Evolutionary conservation across 2,888 invertebrate genomes (phyloP).

Genomic region (Parelbella ahira): DNA sequence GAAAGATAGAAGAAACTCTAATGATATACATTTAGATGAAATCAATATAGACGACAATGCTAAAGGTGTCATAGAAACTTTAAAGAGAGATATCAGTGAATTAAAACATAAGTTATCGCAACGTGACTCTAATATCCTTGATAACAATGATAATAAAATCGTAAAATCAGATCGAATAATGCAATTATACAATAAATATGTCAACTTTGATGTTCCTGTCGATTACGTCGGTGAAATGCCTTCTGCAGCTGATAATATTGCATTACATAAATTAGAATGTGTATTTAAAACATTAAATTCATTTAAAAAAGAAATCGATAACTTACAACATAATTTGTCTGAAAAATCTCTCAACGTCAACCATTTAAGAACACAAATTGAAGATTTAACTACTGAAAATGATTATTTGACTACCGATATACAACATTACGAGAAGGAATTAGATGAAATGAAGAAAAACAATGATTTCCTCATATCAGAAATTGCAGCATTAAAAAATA

Average conservation of each 20-base stretch:
- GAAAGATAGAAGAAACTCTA: slow-evolving; percentile 52
- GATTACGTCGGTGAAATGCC: slow-evolving; percentile 73
- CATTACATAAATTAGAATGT: slow-evolving; percentile 71
- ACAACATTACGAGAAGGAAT: slow-evolving; percentile 81
- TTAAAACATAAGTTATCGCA: slow-evolving; percentile 58
- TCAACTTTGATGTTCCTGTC: slow-evolving; percentile 70
- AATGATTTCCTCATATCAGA: slow-evolving; percentile 85
- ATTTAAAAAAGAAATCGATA: slow-evolving; percentile 81
- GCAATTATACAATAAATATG: slow-evolving; percentile 68
- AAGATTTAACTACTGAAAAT: slow-evolving; percentile 75
- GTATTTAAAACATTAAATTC: slow-evolving; percentile 79
- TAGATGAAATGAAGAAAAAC: slow-evolving; percentile 84
- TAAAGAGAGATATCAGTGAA: slow-evolving; percentile 69
- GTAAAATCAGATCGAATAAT: slow-evolving; percentile 62
- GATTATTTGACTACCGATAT: slow-evolving; percentile 71
- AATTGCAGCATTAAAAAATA: slow-evolving; percentile 82
- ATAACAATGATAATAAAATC: slow-evolving; percentile 43
- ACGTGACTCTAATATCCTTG: slow-evolving; percentile 43
- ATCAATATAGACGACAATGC: slow-evolving; percentile 74
- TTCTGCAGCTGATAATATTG: slow-evolving; percentile 55
- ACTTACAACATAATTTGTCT: slow-evolving; percentile 77
- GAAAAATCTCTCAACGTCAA: slow-evolving; percentile 77
- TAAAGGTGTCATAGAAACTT: slow-evolving; percentile 70
- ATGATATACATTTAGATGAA: slow-evolving; percentile 60
- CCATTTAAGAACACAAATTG: slow-evolving; percentile 77